These are phyloP conservation scores for Neolamprologus brichardi DNA, from an alignment of 2,113 vertebrate species.

Conservation along the genomic window DNA sequence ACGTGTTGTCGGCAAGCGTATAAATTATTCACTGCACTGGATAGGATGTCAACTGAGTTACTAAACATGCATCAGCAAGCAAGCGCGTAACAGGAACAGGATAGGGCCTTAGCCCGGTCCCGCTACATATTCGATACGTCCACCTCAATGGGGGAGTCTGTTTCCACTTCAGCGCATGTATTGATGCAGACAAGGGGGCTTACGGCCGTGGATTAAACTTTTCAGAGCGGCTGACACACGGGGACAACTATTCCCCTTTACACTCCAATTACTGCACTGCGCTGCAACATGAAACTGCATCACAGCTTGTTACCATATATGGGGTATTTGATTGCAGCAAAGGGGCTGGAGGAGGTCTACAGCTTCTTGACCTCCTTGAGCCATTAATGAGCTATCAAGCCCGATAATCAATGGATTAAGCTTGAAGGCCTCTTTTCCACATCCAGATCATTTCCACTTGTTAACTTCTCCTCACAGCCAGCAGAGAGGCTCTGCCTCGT, in stretches of 20 bases:
- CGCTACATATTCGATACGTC: conserved; percentile 52
- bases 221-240: conserved; percentile 10
- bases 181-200: conserved; percentile 26
- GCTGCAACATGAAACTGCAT: conserved; percentile 52
- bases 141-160: conserved; percentile 40
- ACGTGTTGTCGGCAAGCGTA: conserved; percentile 36
- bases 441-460: conserved; percentile 16
- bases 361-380: conserved; percentile 7
- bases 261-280: conserved; percentile 30
- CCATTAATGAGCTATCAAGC: conserved; percentile 32
- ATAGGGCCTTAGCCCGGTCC: conserved; percentile 23
- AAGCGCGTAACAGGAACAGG: conserved; percentile 54
- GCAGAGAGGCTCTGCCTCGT: background rate
- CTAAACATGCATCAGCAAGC: conserved; percentile 67
- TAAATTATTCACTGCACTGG: conserved; percentile 58
- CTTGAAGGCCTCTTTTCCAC: conserved; percentile 2
- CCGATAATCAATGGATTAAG: conserved; percentile 31
- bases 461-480: background rate
- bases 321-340: conserved; percentile 47
- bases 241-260: conserved; percentile 39
- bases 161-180: conserved; percentile 39
- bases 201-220: conserved; percentile 27
- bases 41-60: conserved; percentile 57
- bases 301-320: conserved; percentile 36
- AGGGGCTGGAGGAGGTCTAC: background rate